Evolutionary conservation across 2,797 vertebrate species (phyloP), one percentile per base, ranked within the genome.

Genomic region (Lutjanus argentimaculatus): DNA sequence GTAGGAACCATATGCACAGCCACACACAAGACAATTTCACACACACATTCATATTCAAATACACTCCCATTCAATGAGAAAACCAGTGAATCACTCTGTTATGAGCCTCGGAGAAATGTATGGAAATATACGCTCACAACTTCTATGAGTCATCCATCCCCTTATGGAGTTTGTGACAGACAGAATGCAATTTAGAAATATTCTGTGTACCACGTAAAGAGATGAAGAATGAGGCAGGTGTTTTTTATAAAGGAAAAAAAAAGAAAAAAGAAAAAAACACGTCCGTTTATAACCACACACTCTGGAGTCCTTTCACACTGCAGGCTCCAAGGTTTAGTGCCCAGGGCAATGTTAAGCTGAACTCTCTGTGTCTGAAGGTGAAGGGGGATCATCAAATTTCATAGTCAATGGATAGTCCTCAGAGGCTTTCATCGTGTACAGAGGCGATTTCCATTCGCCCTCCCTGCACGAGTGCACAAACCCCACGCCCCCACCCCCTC

Each of bases 271-370:
- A 25, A 58, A 61, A 61, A 72, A 77, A 57, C 30, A 72, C 1
- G 14, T 43, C 30, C 46, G 80, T 84, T 89, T 74, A 79, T 65
- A 79, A 80, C 55, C 49, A 8, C 80, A 84, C 76, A 88, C 64
- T 85, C 81, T 72, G 62, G 76, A 89, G 84, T 84, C 78, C 63
- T 76, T 88, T 87, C 87, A 80, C 88, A 90, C 83, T 84, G 79
- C 79, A 43, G 85, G 89, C 85, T 92, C 90, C 86, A 93, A 93
- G 88, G 91, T 93, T 92, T 93, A 89, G 86, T 76, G 92, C 94
- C 92, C 77, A 88, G 82, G 93, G 94, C 94, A 91, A 94, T 95
- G 93, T 95, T 92, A 91, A 89, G 89, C 89, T 91, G 83, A 90
- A 90, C 91, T 92, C 84, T 70, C 51, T 75, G 82, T 77, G 90